A percentile compares a stretch with the other conserved stretches of the same genome.
phyloP scores from a whole-genome alignment of 2,888 invertebrate genomes.

The Lacanobia wlatinum region DNA sequence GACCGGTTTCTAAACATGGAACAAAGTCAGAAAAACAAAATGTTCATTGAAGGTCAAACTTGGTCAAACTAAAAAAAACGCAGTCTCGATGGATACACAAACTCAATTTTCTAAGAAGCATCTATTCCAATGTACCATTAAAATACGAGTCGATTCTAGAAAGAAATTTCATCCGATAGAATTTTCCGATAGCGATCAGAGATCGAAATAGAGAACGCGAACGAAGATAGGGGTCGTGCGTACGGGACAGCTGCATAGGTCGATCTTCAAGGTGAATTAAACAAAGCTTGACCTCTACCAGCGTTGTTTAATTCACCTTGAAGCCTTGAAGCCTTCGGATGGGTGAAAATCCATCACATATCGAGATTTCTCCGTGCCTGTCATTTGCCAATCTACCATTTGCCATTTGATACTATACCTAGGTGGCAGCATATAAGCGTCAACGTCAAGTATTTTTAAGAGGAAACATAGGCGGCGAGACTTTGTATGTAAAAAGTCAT shows the following conservation, averaged over 20 bases:
- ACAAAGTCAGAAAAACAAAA: constrained; percentile 3
- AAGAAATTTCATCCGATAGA: constrained; percentile 16
- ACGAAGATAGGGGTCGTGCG: background rate
- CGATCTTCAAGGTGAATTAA: background rate
- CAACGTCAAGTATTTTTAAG: too few species aligned
- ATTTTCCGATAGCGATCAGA: constrained; percentile 19
- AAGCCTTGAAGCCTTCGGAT: too few species aligned
- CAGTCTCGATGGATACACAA: background rate
- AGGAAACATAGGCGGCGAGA: too few species aligned
- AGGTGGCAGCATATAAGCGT: too few species aligned
- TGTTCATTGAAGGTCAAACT: constrained; percentile 13
- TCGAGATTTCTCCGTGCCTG: too few species aligned
- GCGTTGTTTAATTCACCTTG: too few species aligned
- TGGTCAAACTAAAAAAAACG: too few species aligned
- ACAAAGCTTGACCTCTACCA: too few species aligned
- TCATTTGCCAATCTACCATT: too few species aligned
- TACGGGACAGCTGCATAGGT: background rate
- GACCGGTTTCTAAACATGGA: constrained; percentile 10
- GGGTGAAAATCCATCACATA: background rate
- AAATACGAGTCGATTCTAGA: constrained; percentile 27
- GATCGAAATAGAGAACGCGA: constrained; percentile 32
- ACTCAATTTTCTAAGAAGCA: constrained; percentile 42
- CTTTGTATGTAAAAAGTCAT: too few species aligned
- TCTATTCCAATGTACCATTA: constrained; percentile 32
- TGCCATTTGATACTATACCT: too few species aligned